These are phyloP conservation scores for Echinarachnius parma DNA, from an alignment of 53 echinoderm and acorn worm genomes.

Conservation along the genomic window DNA sequence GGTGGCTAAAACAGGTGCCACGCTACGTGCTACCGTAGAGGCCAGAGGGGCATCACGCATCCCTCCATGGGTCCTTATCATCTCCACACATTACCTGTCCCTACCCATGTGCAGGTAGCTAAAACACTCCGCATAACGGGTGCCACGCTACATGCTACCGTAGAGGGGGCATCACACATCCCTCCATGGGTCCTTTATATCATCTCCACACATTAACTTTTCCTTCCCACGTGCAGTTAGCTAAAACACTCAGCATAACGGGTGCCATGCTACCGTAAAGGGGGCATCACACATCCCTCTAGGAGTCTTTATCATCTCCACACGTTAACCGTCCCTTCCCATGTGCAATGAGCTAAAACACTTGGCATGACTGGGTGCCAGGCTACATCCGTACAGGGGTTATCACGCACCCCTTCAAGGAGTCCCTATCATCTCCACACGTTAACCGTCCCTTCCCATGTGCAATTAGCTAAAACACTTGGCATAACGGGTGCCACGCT, in stretches of 20 bases:
- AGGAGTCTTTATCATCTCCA: constrained; percentile 66
- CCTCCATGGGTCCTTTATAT: constrained; percentile 51
- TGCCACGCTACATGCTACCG: constrained; percentile 79
- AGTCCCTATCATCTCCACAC: too few species aligned
- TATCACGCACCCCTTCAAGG: too few species aligned
- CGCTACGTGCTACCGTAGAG: too few species aligned
- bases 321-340: constrained; percentile 73
- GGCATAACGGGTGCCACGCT: too few species aligned
- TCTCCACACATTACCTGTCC: constrained; percentile 69
- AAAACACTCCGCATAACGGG: constrained; percentile 64
- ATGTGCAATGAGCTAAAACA: constrained; percentile 69
- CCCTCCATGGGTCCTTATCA: constrained; percentile 29
- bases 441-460: too few species aligned
- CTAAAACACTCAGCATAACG: constrained; percentile 63
- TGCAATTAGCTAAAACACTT: too few species aligned
- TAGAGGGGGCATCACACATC: constrained; percentile 35
- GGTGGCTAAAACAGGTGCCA: too few species aligned
- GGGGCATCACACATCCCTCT: constrained; percentile 15
- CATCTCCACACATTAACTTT: constrained; percentile 69
- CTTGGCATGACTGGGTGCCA: constrained; percentile 79
- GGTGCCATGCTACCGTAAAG: constrained; percentile 77
- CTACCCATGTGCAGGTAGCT: constrained; percentile 82
- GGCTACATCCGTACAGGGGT: constrained; percentile 71
- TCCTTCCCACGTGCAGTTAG: constrained; percentile 83
- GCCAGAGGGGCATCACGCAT: neutral